These are phyloP conservation scores for Imbricaverruca yamaguchii DNA, from an alignment of 2,888 invertebrate genomes.

Conservation along the genomic window DNA sequence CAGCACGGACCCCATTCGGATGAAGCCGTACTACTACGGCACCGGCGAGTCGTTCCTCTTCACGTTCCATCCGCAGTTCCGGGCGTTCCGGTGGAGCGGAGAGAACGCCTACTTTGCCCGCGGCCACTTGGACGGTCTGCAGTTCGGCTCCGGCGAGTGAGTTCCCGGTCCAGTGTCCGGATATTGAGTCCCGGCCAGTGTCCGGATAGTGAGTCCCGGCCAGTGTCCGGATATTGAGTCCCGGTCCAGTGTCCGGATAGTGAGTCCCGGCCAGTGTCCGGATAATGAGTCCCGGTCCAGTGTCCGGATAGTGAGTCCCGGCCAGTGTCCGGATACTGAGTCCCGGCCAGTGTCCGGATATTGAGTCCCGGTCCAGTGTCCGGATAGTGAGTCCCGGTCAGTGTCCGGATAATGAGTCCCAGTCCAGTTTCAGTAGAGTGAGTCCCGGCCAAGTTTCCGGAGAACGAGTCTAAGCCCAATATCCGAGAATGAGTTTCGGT, in stretches of 20 bases:
- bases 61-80: slow-evolving; percentile 72
- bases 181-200: not conserved
- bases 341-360: too few relatives aligned
- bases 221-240: too few relatives aligned
- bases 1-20: slow-evolving; percentile 82
- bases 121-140: slow-evolving; percentile 87
- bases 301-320: too few relatives aligned
- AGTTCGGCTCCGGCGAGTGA: slow-evolving; percentile 94
- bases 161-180: slow-evolving; percentile 42
- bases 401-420: too few relatives aligned
- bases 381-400: too few relatives aligned
- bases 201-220: not conserved
- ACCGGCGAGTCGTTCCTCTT: slow-evolving; percentile 91
- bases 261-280: too few relatives aligned
- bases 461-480: too few relatives aligned
- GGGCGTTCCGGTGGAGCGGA: slow-evolving; percentile 97
- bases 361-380: not conserved
- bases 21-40: slow-evolving; percentile 96
- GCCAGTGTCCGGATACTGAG: not conserved
- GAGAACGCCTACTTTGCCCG: slow-evolving; percentile 97
- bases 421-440: too few relatives aligned
- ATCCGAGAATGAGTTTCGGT: too few relatives aligned
- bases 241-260: not conserved
- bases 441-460: not conserved
- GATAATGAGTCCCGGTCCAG: too few relatives aligned